These are phyloP conservation scores for Cataglyphis rosenhaueri DNA, from an alignment of 2,888 invertebrate species.

Conservation along the genomic window DNA sequence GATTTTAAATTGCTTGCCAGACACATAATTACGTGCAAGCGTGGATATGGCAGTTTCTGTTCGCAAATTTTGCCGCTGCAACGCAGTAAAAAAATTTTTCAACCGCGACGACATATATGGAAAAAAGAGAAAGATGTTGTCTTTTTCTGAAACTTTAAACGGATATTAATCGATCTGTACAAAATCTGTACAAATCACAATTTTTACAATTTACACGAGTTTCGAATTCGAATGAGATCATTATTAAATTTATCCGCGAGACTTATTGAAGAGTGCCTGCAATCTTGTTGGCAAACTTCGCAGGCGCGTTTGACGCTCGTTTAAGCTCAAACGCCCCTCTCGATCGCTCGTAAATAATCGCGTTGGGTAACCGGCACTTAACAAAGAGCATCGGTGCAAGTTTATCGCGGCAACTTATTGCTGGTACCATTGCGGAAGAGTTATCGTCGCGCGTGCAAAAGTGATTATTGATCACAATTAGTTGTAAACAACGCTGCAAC, in stretches of 20 bases:
- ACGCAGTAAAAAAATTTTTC: neutral
- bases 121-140: neutral
- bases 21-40: constrained; percentile 16
- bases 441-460: constrained; percentile 36
- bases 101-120: neutral
- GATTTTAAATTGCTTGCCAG: constrained; percentile 1
- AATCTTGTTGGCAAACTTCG: constrained; percentile 45
- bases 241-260: constrained; percentile 38
- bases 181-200: neutral
- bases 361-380: constrained; percentile 37
- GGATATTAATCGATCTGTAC: neutral
- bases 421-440: constrained; percentile 25
- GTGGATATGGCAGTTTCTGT: neutral
- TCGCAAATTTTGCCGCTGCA: neutral
- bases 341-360: constrained; percentile 53
- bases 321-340: constrained; percentile 47
- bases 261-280: constrained; percentile 38
- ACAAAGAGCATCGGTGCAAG: constrained; percentile 33
- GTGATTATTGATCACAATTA: constrained; percentile 21
- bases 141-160: neutral
- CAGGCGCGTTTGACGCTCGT: constrained; percentile 43
- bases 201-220: neutral
- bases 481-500: neutral
- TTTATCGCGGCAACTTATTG: constrained; percentile 41
- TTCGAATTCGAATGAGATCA: constrained; percentile 34